phyloP scores from a whole-genome alignment of 2,797 vertebrate species.

The Furcifer pardalis region DNA sequence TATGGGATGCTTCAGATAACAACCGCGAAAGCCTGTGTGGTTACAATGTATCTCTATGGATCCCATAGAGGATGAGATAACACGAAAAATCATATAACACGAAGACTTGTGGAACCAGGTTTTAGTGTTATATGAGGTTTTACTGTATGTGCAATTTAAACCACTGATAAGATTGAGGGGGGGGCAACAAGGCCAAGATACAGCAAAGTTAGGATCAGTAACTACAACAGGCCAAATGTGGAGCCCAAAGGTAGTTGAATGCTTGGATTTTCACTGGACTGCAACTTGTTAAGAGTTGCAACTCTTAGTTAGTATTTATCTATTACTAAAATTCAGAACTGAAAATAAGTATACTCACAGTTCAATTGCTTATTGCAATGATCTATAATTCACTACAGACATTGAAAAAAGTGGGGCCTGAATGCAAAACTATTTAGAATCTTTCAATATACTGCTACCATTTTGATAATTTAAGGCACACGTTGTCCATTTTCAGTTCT shows the following conservation, averaged over 20 bases:
- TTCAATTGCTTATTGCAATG: background rate
- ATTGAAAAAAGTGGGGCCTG: background rate
- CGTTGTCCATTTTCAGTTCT: background rate
- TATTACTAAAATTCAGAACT: background rate
- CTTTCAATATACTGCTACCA: background rate
- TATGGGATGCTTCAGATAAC: too few relatives aligned
- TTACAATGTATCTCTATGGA: too few relatives aligned
- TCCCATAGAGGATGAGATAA: too few relatives aligned
- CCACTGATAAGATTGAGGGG: background rate
- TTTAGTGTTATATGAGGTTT: too few relatives aligned
- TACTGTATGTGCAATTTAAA: background rate
- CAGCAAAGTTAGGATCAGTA: background rate
- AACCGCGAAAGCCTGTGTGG: too few relatives aligned
- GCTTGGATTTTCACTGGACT: background rate
- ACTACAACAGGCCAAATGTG: background rate
- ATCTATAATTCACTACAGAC: background rate
- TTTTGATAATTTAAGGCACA: background rate
- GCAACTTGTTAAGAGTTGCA: background rate
- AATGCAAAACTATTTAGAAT: background rate
- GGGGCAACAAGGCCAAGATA: background rate
- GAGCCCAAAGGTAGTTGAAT: background rate
- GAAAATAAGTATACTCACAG: background rate
- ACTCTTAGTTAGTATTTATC: too few relatives aligned
- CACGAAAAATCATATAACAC: too few relatives aligned
- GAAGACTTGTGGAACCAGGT: too few relatives aligned